These are phyloP conservation scores for Epistrophe grossulariae DNA, from an alignment of 2,888 invertebrate species.

Conservation along the genomic window DNA sequence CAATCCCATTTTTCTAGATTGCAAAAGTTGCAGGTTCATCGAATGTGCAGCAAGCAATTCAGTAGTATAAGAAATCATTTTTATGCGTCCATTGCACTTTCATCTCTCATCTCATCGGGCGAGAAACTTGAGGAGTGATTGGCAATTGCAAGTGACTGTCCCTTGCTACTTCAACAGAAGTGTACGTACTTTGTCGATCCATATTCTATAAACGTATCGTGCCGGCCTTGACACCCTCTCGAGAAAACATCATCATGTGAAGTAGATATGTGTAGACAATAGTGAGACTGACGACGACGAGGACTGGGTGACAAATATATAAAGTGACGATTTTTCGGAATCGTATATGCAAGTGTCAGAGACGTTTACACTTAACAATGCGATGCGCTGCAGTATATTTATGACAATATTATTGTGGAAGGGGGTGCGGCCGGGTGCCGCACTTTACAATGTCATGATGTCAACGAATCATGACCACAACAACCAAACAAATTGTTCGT, in stretches of 20 bases:
- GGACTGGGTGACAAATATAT: slow-evolving; percentile 12
- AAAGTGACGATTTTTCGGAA: slow-evolving; percentile 14
- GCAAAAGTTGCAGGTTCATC: slow-evolving; percentile 30
- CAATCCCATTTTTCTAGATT: slow-evolving; percentile 43
- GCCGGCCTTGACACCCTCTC: slow-evolving; percentile 64
- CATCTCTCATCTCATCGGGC: slow-evolving; percentile 11
- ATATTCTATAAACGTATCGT: slow-evolving; percentile 50
- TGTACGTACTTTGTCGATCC: slow-evolving; percentile 31
- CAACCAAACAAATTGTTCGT: slow-evolving; percentile 20
- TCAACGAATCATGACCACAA: slow-evolving; percentile 41
- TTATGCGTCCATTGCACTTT: slow-evolving; percentile 43
- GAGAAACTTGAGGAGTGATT: slow-evolving; percentile 23
- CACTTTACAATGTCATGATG: slow-evolving; percentile 17
- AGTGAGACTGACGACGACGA: slow-evolving; percentile 13
- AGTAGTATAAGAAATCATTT: slow-evolving; percentile 27
- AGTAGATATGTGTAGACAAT: slow-evolving; percentile 48
- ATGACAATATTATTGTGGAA: neutral
- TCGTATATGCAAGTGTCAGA: slow-evolving; percentile 30
- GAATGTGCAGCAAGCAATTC: slow-evolving; percentile 18
- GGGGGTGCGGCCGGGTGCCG: slow-evolving; percentile 9
- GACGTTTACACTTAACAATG: slow-evolving; percentile 22
- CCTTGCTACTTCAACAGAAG: slow-evolving; percentile 9
- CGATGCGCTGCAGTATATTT: neutral
- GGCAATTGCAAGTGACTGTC: slow-evolving; percentile 41
- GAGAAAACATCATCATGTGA: slow-evolving; percentile 42